These are phyloP conservation scores for Eupithecia exiguata DNA, from an alignment of 2,888 invertebrate species.

Conservation along the genomic window DNA sequence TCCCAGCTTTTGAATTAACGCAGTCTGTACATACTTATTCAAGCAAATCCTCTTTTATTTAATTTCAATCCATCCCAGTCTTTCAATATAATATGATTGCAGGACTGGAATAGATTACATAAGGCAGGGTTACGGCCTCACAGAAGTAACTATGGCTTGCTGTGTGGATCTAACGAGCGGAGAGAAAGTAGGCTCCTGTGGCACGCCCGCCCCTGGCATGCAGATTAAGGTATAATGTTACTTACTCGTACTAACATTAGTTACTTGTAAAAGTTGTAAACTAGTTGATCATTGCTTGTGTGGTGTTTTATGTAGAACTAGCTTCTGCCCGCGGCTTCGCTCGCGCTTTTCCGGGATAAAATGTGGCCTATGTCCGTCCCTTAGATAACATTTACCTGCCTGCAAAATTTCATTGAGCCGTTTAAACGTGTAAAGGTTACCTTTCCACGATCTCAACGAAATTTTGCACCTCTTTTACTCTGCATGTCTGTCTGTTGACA, in stretches of 20 bases:
- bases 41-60: background rate
- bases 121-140: slow-evolving; percentile 91
- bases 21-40: background rate
- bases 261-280: background rate
- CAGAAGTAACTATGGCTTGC: slow-evolving; percentile 88
- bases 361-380: too few species aligned
- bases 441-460: too few species aligned
- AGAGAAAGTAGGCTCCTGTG: slow-evolving; percentile 86
- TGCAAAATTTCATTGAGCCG: too few species aligned
- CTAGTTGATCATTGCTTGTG: background rate
- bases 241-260: background rate
- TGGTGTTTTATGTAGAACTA: background rate
- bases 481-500: too few species aligned
- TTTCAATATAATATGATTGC: slow-evolving; percentile 33
- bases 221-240: slow-evolving; percentile 81
- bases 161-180: slow-evolving; percentile 71
- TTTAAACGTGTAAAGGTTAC: too few species aligned
- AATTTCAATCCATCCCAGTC: slow-evolving; percentile 11
- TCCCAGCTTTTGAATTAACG: background rate
- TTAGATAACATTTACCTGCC: too few species aligned
- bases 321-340: too few species aligned
- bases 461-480: too few species aligned
- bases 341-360: too few species aligned
- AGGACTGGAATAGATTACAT: slow-evolving; percentile 82
- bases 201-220: slow-evolving; percentile 86